Evolutionary conservation across 2,797 vertebrate genomes (phyloP).

Genomic region (Centropyge bicolor): DNA sequence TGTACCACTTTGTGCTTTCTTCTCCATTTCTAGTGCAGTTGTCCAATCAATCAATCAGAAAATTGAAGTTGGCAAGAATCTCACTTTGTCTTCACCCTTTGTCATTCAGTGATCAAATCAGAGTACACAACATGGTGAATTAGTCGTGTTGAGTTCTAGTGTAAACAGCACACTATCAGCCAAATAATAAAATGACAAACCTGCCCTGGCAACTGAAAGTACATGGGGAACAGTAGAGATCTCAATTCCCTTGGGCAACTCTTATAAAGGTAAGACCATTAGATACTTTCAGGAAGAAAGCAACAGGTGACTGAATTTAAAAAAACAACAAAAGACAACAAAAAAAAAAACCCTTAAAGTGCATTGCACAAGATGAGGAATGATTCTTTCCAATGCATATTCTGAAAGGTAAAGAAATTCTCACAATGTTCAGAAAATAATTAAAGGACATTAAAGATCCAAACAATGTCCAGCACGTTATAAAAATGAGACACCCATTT

Average conservation of each 20-base stretch:
- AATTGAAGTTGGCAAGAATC: not conserved
- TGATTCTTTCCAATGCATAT: conserved; percentile 10
- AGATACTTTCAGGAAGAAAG: conserved; percentile 8
- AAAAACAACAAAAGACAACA: no score
- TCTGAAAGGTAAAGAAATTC: conserved; percentile 13
- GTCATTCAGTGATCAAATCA: conserved; percentile 62
- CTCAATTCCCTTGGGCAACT: conserved; percentile 27
- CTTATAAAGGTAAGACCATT: conserved; percentile 17
- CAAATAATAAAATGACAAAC: conserved; percentile 44
- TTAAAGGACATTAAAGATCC: conserved; percentile 21
- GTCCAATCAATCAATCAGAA: no score
- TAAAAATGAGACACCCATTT: conserved; percentile 28
- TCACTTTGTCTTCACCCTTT: conserved; percentile 27
- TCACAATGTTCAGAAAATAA: conserved; percentile 32
- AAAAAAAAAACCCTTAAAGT: not conserved
- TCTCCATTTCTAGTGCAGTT: no score
- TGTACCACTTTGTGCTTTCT: no score
- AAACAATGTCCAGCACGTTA: conserved; percentile 50
- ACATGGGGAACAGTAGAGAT: conserved; percentile 48
- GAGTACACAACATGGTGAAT: conserved; percentile 69
- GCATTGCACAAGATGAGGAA: conserved; percentile 14
- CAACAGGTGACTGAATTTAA: conserved; percentile 5
- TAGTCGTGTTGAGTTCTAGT: conserved; percentile 70
- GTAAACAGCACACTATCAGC: conserved; percentile 70
- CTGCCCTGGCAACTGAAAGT: conserved; percentile 33